Conservation (phyloP, 2,797 vertebrate genomes). For the Selene dorsalis region DNA sequence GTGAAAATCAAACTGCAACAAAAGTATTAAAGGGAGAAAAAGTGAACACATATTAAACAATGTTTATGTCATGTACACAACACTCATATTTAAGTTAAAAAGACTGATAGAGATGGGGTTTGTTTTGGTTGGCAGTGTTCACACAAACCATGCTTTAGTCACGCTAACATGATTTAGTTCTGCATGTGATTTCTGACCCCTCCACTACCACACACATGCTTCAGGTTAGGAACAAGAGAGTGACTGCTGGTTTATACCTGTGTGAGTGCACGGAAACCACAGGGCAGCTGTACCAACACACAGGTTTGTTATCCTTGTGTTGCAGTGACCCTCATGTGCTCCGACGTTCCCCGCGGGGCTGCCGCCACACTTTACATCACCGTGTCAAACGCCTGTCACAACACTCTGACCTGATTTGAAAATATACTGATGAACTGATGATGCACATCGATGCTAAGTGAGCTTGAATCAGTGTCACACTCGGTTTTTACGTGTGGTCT, state of each 20-base stretch:
- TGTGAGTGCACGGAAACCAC: slow-evolving; percentile 44
- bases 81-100: slow-evolving; percentile 29
- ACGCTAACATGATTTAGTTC: slow-evolving; percentile 53
- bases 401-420: slow-evolving; percentile 15
- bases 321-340: slow-evolving; percentile 25
- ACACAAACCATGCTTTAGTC: slow-evolving; percentile 58
- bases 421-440: slow-evolving; percentile 23
- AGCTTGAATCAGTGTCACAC: slow-evolving; percentile 15
- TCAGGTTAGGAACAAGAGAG: slow-evolving; percentile 69
- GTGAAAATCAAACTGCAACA: not conserved
- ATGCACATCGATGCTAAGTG: slow-evolving; percentile 3
- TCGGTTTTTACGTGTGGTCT: slow-evolving; percentile 24
- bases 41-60: not conserved
- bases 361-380: slow-evolving; percentile 55
- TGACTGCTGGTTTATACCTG: slow-evolving; percentile 69
- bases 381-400: slow-evolving; percentile 48
- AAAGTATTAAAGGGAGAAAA: not conserved
- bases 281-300: slow-evolving; percentile 70
- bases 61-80: slow-evolving; percentile 4
- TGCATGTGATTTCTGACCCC: slow-evolving; percentile 59
- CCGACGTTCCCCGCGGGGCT: slow-evolving; percentile 36
- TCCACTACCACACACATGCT: slow-evolving; percentile 66
- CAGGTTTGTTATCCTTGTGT: slow-evolving; percentile 48
- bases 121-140: slow-evolving; percentile 60
- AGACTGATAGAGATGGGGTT: slow-evolving; percentile 26